Conservation (phyloP, 2,888 invertebrate species). For the Sialis fuliginosa region DNA sequence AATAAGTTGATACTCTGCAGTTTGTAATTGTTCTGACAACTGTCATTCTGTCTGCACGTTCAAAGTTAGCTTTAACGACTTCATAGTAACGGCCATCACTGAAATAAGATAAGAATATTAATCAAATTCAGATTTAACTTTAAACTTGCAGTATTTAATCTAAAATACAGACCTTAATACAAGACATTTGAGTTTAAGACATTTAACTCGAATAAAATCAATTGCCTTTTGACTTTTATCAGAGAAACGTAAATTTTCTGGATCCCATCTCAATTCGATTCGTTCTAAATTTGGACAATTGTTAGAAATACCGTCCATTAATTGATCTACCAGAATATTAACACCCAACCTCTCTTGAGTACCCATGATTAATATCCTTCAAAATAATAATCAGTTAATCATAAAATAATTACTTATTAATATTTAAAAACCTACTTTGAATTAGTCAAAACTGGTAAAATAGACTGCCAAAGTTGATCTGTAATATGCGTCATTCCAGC, state of each 20-base stretch:
- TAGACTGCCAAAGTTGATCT: slow-evolving; percentile 94
- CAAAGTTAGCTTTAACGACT: slow-evolving; percentile 97
- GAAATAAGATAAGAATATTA: slow-evolving; percentile 16
- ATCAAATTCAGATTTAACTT: not conserved
- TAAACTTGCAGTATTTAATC: not conserved
- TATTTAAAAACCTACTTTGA: slow-evolving; percentile 53
- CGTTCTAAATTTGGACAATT: slow-evolving; percentile 79
- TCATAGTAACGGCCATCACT: slow-evolving; percentile 99
- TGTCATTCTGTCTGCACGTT: slow-evolving; percentile 89
- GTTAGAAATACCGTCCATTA: slow-evolving; percentile 94
- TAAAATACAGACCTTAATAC: slow-evolving; percentile 55
- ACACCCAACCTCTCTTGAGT: slow-evolving; percentile 91
- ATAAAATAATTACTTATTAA: not conserved
- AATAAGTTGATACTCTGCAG: slow-evolving; percentile 87
- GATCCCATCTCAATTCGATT: slow-evolving; percentile 94
- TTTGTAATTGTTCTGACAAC: slow-evolving; percentile 95
- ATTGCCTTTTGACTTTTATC: slow-evolving; percentile 99
- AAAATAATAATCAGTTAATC: not conserved
- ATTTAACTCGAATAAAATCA: slow-evolving; percentile 89
- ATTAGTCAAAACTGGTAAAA: slow-evolving; percentile 78
- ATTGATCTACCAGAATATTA: slow-evolving; percentile 92
- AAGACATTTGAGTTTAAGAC: slow-evolving; percentile 79
- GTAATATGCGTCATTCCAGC: slow-evolving; percentile 97
- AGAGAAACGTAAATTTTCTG: slow-evolving; percentile 93
- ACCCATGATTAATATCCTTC: slow-evolving; percentile 90